phyloP scores from a whole-genome alignment of 2,113 vertebrate species.

The Arvicanthis niloticus region DNA sequence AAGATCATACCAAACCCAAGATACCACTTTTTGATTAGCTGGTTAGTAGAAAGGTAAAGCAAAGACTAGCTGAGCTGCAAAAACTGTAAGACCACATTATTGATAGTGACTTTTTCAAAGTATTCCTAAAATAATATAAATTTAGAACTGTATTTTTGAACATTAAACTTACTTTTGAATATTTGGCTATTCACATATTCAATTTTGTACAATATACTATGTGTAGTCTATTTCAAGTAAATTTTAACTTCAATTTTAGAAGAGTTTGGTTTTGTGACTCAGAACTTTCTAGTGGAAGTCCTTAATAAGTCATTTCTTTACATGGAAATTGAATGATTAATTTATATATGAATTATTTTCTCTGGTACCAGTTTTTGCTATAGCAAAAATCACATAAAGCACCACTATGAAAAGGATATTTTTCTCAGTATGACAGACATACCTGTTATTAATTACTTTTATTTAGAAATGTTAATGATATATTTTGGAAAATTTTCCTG shows the following conservation, averaged over 20 bases:
- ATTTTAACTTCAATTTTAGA: not conserved
- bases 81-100: not conserved
- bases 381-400: not conserved
- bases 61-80: not conserved
- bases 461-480: not conserved
- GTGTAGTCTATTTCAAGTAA: conserved; percentile 33
- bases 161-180: not conserved
- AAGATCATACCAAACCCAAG: not conserved
- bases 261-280: not conserved
- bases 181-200: not conserved
- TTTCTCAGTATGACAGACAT: conserved; percentile 26
- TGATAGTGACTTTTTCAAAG: not conserved
- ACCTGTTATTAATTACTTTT: conserved; percentile 49
- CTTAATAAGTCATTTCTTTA: conserved; percentile 57
- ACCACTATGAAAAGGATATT: not conserved
- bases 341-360: conserved; percentile 57
- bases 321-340: conserved; percentile 63
- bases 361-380: conserved; percentile 25
- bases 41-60: not conserved
- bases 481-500: conserved; percentile 30
- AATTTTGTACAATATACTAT: not conserved
- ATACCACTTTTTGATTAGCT: not conserved
- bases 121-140: not conserved
- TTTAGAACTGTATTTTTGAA: not conserved
- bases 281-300: conserved; percentile 43